phyloP scores from a whole-genome alignment of 2,797 vertebrate species.

The Sebastes iracundus region DNA sequence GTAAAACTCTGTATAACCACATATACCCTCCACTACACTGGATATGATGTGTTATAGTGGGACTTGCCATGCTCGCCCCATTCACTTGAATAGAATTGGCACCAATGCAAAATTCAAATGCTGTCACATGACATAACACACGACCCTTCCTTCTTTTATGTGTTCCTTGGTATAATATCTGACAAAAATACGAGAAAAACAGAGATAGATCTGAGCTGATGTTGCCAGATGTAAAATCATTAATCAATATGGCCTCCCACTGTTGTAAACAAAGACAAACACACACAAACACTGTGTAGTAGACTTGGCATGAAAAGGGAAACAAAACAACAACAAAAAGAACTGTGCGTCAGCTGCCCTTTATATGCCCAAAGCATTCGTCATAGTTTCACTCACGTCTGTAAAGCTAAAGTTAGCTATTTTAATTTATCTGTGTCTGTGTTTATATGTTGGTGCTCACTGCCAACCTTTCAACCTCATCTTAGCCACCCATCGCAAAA shows the following conservation, averaged over 20 bases:
- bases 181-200: not conserved
- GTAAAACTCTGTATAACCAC: too few species aligned
- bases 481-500: not conserved
- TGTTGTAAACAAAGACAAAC: not conserved
- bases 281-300: not conserved
- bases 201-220: not conserved
- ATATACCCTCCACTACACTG: too few species aligned
- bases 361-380: not conserved
- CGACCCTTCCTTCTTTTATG: too few species aligned
- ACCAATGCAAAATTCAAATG: too few species aligned
- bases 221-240: slow-evolving; percentile 5
- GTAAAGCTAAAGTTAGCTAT: not conserved
- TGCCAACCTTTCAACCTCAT: not conserved
- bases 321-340: not conserved
- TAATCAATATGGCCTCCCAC: not conserved
- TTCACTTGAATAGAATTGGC: too few species aligned
- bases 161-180: not conserved
- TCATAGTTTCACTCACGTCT: not conserved
- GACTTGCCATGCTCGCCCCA: not conserved
- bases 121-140: too few species aligned
- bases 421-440: slow-evolving; percentile 5
- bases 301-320: not conserved
- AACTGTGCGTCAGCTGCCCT: slow-evolving; percentile 8
- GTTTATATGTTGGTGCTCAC: not conserved
- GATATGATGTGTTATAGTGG: not conserved